Evolutionary conservation across 1,140 invertebrate species (phyloP).

Genomic region (Pseudachorutes palmiensis): DNA sequence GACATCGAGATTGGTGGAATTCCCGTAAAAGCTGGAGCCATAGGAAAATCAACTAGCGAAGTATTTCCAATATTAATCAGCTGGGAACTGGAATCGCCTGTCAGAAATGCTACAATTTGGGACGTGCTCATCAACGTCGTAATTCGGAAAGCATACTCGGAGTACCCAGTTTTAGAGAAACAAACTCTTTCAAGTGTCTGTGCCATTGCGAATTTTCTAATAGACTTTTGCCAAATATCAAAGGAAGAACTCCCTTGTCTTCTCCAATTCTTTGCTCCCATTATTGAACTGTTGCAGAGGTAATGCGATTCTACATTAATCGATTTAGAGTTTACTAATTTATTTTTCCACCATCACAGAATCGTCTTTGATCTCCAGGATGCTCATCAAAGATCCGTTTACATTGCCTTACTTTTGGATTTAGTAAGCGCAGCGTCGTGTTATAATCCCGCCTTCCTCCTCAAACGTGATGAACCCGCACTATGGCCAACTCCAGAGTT

Average conservation of each 20-base stretch:
- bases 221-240: background rate
- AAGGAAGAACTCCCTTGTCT: background rate
- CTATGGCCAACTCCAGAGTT: slow-evolving; percentile 16
- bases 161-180: background rate
- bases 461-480: background rate
- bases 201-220: background rate
- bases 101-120: slow-evolving; percentile 10
- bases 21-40: slow-evolving; percentile 7
- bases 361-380: background rate
- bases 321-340: background rate
- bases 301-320: background rate
- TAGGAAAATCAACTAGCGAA: slow-evolving; percentile 10
- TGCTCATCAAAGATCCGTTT: background rate
- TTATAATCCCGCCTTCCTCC: background rate
- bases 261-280: background rate
- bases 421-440: background rate
- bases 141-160: background rate
- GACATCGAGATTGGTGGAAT: slow-evolving; percentile 12
- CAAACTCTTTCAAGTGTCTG: background rate
- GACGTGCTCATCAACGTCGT: slow-evolving; percentile 11
- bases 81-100: slow-evolving; percentile 5
- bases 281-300: slow-evolving; percentile 6
- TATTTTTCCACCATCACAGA: background rate
- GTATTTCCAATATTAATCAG: slow-evolving; percentile 11
- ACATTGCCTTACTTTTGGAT: background rate